A percentile compares a stretch with the other conserved stretches of the same genome.
phyloP scores from a whole-genome alignment of 30 jellyfish, hydroid and myxozoan species.

The Chrysaora quinquecirrha region DNA sequence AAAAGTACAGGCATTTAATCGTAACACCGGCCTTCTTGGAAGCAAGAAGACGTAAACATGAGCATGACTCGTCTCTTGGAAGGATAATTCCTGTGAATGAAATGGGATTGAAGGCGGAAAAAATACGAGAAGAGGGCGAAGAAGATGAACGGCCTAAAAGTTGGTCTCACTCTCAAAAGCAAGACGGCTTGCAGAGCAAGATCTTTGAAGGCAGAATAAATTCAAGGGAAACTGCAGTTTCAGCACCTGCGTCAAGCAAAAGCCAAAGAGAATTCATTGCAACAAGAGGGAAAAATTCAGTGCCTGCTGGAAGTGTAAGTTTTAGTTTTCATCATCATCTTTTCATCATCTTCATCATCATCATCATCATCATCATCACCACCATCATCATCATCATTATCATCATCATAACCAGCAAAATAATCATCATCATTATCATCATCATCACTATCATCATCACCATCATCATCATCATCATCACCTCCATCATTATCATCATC shows the following conservation, averaged over 20 bases:
- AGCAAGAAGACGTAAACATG: conserved; percentile 64
- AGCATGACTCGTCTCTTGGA: conserved; percentile 49
- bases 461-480: no score
- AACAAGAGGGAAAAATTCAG: neutral
- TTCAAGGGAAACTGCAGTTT: neutral
- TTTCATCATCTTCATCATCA: no score
- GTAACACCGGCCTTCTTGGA: conserved; percentile 81
- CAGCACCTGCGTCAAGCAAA: neutral
- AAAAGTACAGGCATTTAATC: conserved; percentile 42
- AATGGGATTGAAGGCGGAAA: neutral
- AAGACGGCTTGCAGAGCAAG: neutral
- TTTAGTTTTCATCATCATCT: no score
- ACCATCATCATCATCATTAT: no score
- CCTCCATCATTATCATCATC: no score
- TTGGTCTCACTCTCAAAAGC: neutral
- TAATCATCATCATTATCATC: no score
- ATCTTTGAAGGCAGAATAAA: neutral
- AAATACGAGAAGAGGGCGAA: neutral
- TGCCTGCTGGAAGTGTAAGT: neutral
- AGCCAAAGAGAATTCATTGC: neutral
- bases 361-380: no score
- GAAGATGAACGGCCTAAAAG: neutral
- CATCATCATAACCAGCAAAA: no score
- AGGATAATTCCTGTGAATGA: conserved; percentile 53
- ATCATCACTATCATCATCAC: no score